Evolutionary conservation across 2,113 vertebrate genomes (phyloP).

Genomic region (Sylvia atricapilla): DNA sequence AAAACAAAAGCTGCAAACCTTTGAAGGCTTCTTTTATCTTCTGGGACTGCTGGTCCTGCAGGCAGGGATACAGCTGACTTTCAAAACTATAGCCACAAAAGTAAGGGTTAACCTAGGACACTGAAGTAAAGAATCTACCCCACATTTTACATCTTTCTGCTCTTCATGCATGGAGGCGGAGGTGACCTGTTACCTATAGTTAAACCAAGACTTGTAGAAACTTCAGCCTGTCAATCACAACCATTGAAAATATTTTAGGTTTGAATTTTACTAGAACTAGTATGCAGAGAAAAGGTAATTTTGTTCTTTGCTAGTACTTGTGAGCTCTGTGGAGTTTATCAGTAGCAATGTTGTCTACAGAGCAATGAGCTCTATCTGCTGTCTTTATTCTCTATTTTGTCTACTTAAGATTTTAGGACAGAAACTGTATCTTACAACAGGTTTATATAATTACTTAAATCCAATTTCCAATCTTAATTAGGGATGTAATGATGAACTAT

Average conservation of each 20-base stretch:
- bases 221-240: background rate
- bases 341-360: background rate
- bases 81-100: background rate
- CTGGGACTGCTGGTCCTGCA: background rate
- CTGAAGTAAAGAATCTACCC: background rate
- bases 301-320: background rate
- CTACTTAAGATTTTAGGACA: background rate
- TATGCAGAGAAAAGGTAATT: background rate
- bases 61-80: background rate
- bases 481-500: background rate
- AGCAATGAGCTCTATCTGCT: background rate
- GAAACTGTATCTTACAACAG: background rate
- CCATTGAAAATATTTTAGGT: background rate
- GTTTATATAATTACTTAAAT: background rate
- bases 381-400: background rate
- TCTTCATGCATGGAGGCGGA: background rate
- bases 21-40: background rate
- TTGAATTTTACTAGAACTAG: background rate
- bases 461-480: slow-evolving; percentile 21
- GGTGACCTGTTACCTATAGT: background rate
- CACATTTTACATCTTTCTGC: background rate
- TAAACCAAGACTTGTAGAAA: background rate
- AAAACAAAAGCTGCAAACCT: background rate
- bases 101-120: background rate
- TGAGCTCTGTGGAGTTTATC: background rate